Base-by-base conservation (phyloP, 2,113 vertebrate genomes). In the Oncorhynchus clarkii region DNA sequence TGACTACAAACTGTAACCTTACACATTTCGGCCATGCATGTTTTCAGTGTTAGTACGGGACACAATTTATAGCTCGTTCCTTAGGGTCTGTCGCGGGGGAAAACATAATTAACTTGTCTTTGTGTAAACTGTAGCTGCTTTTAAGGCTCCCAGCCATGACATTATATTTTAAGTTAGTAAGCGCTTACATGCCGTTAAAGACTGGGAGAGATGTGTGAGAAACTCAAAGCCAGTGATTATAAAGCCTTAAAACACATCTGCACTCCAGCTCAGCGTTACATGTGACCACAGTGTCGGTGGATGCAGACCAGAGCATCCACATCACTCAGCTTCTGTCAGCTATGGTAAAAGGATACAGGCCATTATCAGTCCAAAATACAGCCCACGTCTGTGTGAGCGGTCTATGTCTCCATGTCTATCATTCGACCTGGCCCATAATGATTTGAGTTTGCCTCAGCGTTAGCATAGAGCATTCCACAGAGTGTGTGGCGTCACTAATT, bases 121-220 rank as follows among this genome's bases (percentile, higher is more conserved):
- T 89, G 83, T 88, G 88, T 92, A 90, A 92, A 92, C 89, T 79
- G 2, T 12, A 80, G 73, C 77, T 87, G 83, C 85, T 90, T 90
- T 92, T 85, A 90, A 89, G 86, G 86, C 84, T 85, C 74, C 85
- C 85, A 72, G 89, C 86, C 85, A 80, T 93, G 83, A 85, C 82
- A 92, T 93, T 92, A 93, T 87, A 80, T 90, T 90, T 82, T 86
- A 89, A 92, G 92, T 92, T 89, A 92, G 87, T 90, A 89, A 92
- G 92, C 90, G 91, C 90, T 93, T 94, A 92, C 90, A 91, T 84
- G 89, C 89, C 87, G 87, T 90, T 92, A 91, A 92, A 89, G 89
- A 86, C 86, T 75, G 74, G 88, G 88, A 86, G 80, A 39, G 87
- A 92, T 88, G 79, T 24, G 87, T 62, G 84, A 92, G 88, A 90